Base-by-base conservation (phyloP, 2,797 vertebrate species). In the Sebastolobus alascanus region DNA sequence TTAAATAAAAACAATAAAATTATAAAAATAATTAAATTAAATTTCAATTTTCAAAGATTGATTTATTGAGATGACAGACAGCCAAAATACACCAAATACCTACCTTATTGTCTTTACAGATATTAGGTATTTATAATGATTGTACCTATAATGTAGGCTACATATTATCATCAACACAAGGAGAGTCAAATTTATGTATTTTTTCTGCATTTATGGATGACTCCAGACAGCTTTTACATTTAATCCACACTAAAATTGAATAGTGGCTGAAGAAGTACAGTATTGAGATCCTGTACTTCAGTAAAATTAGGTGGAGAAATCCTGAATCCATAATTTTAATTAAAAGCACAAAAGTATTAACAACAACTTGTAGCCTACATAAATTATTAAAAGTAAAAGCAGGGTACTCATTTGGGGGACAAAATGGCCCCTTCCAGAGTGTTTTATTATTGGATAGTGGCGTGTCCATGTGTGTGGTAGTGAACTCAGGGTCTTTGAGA, bases 401-500 rank as follows among this genome's bases (percentile, higher is more conserved):
- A 13, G 3, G 12, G 8, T 54, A 22, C 11, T 29, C 22, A 50
- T 35, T 14, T 11, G 10, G 29, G 0, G 25, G 31, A 27, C 8
- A 29, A 29, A 31, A 55, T 16, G 11, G 1, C 13, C 5, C 16
- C 9, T 37, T 1, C 38, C 1, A 25, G 14, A 43, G 20, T 18
- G 37, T 43, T 56, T 6, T 27, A 37, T 12, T 6, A 8, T 29
- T 33, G 27, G 10, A 43, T 11, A 55, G 60, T n/a, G 6, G 56
- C 20, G 1, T 55, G 25, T 25, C 25, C 43, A 16, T 43, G 43
- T 55, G 72, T 72, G 22, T 20, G 37, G 27, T 16, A 6, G 61
- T 43, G 67, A 87, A 66, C 69, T 52, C 38, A 10, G 73, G 84
- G 86, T 88, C 87, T 92, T 93, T 95, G 95, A 90, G 95, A 95